Percentiles rank a stretch among this genome's conserved stretches.
phyloP scores from a whole-genome alignment of 1,140 invertebrate genomes.

The Wasmannia auropunctata region DNA sequence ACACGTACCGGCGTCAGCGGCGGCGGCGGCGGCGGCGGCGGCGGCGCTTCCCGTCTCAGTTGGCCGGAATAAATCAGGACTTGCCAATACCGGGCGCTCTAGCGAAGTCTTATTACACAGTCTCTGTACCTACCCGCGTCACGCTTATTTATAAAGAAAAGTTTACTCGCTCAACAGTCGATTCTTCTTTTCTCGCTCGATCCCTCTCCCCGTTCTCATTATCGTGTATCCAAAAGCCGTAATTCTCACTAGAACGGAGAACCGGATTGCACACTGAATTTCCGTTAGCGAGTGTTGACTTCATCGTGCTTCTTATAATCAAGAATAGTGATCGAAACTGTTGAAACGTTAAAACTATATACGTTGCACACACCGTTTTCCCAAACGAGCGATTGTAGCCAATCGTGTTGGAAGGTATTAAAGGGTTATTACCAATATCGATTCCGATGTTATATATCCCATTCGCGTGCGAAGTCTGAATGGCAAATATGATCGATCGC shows the following conservation, averaged over 20 bases:
- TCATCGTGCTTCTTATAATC: neutral
- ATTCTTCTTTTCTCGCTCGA: neutral
- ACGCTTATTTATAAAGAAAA: conserved; percentile 71
- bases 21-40: too few relatives aligned
- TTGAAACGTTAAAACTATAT: neutral
- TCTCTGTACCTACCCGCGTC: conserved; percentile 60
- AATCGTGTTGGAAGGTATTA: neutral
- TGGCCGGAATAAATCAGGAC: conserved; percentile 79
- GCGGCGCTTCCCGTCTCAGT: conserved; percentile 68
- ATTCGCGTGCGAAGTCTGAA: conserved; percentile 34
- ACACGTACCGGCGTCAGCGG: conserved; percentile 31
- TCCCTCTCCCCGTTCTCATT: neutral
- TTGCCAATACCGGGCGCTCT: conserved; percentile 80
- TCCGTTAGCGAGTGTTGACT: neutral
- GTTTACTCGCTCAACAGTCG: conserved; percentile 21
- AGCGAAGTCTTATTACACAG: conserved; percentile 81
- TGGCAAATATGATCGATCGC: conserved; percentile 22
- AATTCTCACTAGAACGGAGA: conserved; percentile 14
- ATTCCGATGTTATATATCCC: neutral
- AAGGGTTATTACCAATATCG: conserved; percentile 25
- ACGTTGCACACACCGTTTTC: neutral
- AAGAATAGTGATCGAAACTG: neutral
- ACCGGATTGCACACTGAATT: conserved; percentile 4
- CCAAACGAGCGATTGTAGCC: neutral
- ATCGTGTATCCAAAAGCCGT: conserved; percentile 8